Conservation (phyloP, 1,140 invertebrate species). For the Pseudomyrmex pallidus region DNA sequence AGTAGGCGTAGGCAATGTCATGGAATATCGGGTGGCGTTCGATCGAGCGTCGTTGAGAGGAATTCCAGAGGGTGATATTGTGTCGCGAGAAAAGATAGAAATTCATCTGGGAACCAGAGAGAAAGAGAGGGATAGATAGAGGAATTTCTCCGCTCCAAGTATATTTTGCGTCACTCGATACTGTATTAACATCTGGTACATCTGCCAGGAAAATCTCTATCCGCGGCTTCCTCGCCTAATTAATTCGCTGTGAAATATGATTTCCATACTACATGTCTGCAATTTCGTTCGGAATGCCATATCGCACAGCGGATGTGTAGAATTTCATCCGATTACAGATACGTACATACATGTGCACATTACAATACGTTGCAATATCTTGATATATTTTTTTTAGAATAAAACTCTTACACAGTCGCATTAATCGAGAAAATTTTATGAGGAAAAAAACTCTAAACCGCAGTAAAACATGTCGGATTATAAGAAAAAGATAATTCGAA, state of each 20-base stretch:
- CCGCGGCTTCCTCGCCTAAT: not conserved
- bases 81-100: constrained; percentile 34
- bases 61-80: constrained; percentile 48
- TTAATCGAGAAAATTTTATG: not conserved
- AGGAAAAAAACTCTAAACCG: not conserved
- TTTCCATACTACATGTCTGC: not conserved
- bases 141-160: constrained; percentile 55
- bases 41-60: constrained; percentile 60
- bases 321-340: not conserved
- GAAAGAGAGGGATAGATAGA: not conserved
- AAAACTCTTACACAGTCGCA: too few relatives aligned
- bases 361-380: not conserved
- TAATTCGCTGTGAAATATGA: not conserved
- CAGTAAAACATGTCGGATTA: not conserved
- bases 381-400: not conserved
- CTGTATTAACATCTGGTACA: constrained; percentile 24
- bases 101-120: constrained; percentile 40
- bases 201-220: constrained; percentile 7
- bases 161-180: constrained; percentile 51
- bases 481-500: not conserved
- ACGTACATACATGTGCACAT: not conserved
- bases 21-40: constrained; percentile 61
- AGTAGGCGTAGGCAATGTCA: constrained; percentile 7
- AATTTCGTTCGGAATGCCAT: not conserved
- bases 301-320: not conserved